Conservation (phyloP, 2,113 vertebrate species). For the Motacilla tschutschensis region DNA sequence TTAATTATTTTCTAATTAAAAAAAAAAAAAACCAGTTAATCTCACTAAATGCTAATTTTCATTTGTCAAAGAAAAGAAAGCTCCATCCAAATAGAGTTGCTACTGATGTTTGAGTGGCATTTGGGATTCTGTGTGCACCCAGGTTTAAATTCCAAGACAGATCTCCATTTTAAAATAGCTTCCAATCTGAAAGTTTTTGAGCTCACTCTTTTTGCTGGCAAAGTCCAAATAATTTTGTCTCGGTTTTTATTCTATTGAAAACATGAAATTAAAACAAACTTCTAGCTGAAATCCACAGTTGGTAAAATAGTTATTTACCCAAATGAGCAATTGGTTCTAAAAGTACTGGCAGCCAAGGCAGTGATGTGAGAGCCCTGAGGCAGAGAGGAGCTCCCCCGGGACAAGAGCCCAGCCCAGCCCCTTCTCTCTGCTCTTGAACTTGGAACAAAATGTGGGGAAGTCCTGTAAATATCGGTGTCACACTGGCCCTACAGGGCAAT, state of each 20-base stretch:
- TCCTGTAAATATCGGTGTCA: not conserved
- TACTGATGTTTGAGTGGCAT: not conserved
- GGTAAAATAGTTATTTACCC: not conserved
- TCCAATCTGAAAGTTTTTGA: not conserved
- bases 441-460: not conserved
- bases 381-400: not conserved
- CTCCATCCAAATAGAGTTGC: not conserved
- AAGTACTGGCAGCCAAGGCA: fast-evolving
- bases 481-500: not conserved
- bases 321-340: not conserved
- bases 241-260: not conserved
- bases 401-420: not conserved
- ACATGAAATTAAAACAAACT: not conserved
- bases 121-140: not conserved
- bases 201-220: not conserved
- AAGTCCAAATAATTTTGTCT: not conserved
- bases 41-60: not conserved
- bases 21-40: not conserved
- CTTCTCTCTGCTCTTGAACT: not conserved
- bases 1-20: not conserved
- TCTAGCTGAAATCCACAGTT: not conserved
- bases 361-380: not conserved
- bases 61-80: not conserved
- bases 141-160: not conserved
- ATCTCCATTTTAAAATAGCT: not conserved